Percentiles rank a stretch among this genome's conserved stretches.
These are phyloP conservation scores for Ctenodactylus gundi DNA, from an alignment of 2,113 vertebrate species.

Conservation along the genomic window DNA sequence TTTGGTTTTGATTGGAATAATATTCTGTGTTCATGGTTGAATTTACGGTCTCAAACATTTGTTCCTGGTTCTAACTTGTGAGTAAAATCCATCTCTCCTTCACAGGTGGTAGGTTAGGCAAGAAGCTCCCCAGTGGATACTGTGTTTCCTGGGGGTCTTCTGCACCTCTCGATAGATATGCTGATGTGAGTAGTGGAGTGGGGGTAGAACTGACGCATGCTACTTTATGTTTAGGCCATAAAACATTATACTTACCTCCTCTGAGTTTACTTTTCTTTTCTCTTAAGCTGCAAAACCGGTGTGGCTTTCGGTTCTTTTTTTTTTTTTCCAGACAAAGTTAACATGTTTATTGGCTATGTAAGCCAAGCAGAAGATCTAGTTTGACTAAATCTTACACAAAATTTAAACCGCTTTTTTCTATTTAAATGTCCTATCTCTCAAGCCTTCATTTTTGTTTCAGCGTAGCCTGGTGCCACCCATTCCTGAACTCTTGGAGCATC, in stretches of 20 bases:
- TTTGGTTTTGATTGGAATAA: neutral
- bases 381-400: neutral
- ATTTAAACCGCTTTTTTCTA: neutral
- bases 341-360: neutral
- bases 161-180: no score
- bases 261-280: neutral
- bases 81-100: neutral
- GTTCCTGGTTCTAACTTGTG: neutral
- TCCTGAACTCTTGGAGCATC: neutral
- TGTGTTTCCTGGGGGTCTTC: neutral
- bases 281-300: neutral
- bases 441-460: neutral
- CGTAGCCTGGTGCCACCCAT: neutral
- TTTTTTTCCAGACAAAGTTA: neutral
- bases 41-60: neutral
- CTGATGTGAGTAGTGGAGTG: neutral
- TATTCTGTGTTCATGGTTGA: neutral
- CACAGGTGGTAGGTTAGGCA: neutral
- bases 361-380: neutral
- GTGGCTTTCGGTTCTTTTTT: neutral
- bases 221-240: neutral
- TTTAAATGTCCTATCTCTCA: neutral
- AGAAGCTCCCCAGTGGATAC: neutral
- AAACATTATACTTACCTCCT: neutral
- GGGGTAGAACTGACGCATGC: neutral